Evolutionary conservation across 2,797 vertebrate species (phyloP), one percentile per base, ranked within the genome.

Genomic region (Atherinosoma microstoma): DNA sequence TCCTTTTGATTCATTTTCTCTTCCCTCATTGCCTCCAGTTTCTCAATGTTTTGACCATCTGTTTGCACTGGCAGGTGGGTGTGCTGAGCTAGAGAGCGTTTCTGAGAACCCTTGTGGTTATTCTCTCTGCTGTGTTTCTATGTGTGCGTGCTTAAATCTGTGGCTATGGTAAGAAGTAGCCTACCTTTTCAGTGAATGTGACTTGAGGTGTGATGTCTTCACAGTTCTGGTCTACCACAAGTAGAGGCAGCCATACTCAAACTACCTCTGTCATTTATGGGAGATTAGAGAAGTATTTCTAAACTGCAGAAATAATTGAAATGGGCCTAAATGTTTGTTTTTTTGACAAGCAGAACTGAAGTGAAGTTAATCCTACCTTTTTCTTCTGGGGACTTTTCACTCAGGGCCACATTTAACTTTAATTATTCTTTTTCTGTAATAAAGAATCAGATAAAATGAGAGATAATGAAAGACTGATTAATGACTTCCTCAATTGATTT

Each of bases 61-160:
- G 82, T 86, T 78, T 83, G 58, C 84, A 56, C 42, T 81, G 49
- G 49, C 71, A 86, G 82, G 88, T 89, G 90, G 86, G 88, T 73
- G 86, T 89, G 67, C 56, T 40, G 73, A 78, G 22, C n/a, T 80
- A 40, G 79, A 79, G 83, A 88, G 84, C 73, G 12, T 91, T 93
- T 92, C 91, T 91, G 80, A 92, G 91, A 92, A 92, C 73, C 30
- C 63, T 61, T 86, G 90, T 71, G 92, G 88, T 91, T 85, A 66
- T 85, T 87, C 71, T 86, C 16, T 73, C 67, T 57, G 53, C 27
- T 73, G 15, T 53, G 51, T 30, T 34, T 35, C 34, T 67, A 42
- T 51, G 29, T 64, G 40, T 60, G 54, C 66, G 51, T 45, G 45
- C 42, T 7, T 62, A 4, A 65, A 66, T 73, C 30, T 78, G 70